phyloP scores from a whole-genome alignment of 2,888 invertebrate genomes.

The Leptothorax acervorum region DNA sequence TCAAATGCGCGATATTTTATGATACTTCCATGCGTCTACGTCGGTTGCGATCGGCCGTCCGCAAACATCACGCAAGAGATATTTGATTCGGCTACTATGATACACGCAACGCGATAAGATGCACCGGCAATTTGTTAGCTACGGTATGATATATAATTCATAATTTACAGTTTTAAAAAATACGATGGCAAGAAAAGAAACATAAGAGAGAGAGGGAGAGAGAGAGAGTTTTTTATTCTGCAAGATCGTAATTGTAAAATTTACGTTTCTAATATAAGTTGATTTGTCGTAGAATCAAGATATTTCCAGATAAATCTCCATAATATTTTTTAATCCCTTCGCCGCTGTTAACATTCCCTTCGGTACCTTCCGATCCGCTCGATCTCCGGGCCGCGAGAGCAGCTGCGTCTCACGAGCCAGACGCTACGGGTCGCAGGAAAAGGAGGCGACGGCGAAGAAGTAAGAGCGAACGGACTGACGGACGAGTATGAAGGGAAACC shows the following conservation, averaged over 20 bases:
- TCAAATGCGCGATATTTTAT: constrained; percentile 32
- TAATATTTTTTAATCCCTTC: constrained; percentile 1
- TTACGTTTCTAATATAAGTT: not conserved
- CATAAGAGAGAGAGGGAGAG: not conserved
- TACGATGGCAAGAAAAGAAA: not conserved
- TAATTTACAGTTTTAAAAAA: not conserved
- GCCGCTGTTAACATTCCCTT: constrained; percentile 55
- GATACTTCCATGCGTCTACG: not conserved
- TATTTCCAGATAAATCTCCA: not conserved
- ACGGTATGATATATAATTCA: not conserved
- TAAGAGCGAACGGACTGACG: constrained; percentile 20
- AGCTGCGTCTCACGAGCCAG: constrained; percentile 36
- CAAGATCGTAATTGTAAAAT: not conserved
- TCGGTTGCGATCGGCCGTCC: not conserved
- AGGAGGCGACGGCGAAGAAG: constrained; percentile 16
- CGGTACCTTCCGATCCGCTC: constrained; percentile 45
- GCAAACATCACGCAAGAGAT: constrained; percentile 25
- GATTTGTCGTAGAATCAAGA: not conserved
- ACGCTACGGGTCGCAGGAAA: constrained; percentile 34
- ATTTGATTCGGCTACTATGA: constrained; percentile 16
- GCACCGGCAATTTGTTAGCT: constrained; percentile 19
- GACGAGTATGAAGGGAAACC: constrained; percentile 37
- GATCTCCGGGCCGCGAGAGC: constrained; percentile 40
- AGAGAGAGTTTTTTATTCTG: not conserved
- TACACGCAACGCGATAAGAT: constrained; percentile 32